Base-by-base conservation (phyloP, 2,888 invertebrate species). In the Drosophila tripunctata region DNA sequence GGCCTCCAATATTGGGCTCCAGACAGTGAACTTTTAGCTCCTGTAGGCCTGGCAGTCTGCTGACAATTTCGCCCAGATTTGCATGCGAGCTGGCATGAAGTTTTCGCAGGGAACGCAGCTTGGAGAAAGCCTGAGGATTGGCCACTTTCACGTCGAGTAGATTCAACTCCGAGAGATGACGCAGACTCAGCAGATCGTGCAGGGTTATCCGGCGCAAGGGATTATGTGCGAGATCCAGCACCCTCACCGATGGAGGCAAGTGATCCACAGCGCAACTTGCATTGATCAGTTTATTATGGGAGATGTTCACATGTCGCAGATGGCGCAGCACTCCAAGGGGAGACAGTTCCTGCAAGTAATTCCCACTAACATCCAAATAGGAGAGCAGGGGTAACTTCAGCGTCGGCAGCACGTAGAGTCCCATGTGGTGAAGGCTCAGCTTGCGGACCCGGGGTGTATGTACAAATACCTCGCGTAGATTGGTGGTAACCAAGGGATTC, bases 401-500 rank as follows among this genome's bases (percentile, higher is more conserved):
- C 78, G 94, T 93, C 60, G 97, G 97, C 85, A 96, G 93, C 51
- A 94, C 93, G 85, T 93, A 94, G 83, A 97, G 93, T 69, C 96
- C 96, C 90, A 96, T 94, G 89, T 94, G 94, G 54, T 95, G 94
- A 85, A 97, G 92, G 88, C 94, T 95, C 77, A 97, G 93, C 88
- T 94, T 93, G 89, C 96, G 94, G 71, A 97, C 93, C 88, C 95
- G 95, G 54, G 96, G 96, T 48, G 96, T 94, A 91, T 96, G 96
- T 89, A 97, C 95, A 89, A 97, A 96, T 48, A 97, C 93, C 91
- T 97, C 96, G 88, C 96, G 96, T 89, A 96, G 94, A 92, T 96
- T 96, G 67, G 97, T 94, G 24, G 95, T 96, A 79, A 96, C 94
- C 67, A 97, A 92, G 30, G 94, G 94, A 92, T 97, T 97, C 75